Percentiles rank a stretch among this genome's conserved stretches.
Conservation (phyloP, 1,140 invertebrate genomes). For the Rhagoletis pomonella region DNA sequence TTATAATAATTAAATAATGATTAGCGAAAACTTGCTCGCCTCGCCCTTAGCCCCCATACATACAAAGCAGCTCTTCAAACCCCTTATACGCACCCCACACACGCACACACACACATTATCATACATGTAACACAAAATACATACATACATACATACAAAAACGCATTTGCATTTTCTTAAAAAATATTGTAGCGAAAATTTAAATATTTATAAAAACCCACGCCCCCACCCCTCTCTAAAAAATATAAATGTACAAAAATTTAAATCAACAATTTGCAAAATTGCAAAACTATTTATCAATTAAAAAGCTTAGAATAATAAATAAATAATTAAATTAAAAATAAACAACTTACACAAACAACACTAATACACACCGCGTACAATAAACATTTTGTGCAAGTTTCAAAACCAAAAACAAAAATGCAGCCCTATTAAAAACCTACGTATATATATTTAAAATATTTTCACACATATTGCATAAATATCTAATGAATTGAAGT, state of each 20-base stretch:
- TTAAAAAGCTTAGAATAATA: not conserved
- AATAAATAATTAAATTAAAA: not conserved
- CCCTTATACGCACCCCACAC: not conserved
- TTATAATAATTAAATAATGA: not conserved
- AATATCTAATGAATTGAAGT: constrained; percentile 16
- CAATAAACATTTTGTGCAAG: constrained; percentile 9
- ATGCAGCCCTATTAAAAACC: not conserved
- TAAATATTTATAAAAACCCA: not conserved
- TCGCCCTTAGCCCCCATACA: not conserved
- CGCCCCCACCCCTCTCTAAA: too few relatives aligned
- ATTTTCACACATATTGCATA: constrained; percentile 28
- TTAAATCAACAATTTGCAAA: not conserved
- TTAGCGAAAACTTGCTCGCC: constrained; percentile 5
- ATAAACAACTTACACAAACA: not conserved
- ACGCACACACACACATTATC: not conserved
- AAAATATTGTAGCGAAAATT: not conserved
- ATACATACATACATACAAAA: not conserved
- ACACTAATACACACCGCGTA: not conserved
- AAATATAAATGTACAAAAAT: not conserved
- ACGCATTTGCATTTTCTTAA: not conserved
- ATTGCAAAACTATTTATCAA: not conserved
- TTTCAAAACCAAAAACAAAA: not conserved
- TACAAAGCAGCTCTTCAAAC: not conserved
- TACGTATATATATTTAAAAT: not conserved
- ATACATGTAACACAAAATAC: not conserved